These are phyloP conservation scores for Syritta pipiens DNA, from an alignment of 2,888 invertebrate species.

Conservation along the genomic window DNA sequence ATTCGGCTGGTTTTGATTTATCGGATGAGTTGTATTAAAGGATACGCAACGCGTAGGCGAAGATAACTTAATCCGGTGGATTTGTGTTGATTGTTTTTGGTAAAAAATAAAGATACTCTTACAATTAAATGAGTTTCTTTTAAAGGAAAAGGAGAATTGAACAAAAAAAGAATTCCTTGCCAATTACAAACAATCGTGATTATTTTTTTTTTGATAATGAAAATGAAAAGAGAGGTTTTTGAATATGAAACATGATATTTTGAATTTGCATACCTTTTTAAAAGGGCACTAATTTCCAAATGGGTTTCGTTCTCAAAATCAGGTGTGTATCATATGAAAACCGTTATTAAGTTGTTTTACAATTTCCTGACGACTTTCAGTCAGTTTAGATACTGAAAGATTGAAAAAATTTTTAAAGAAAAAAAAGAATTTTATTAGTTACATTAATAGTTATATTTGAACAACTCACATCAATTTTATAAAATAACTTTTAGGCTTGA, in stretches of 20 bases:
- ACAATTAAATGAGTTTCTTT: too few relatives aligned
- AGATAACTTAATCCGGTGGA: slow-evolving; percentile 36
- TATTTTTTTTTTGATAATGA: too few relatives aligned
- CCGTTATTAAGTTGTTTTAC: slow-evolving; percentile 30
- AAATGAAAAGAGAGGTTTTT: too few relatives aligned
- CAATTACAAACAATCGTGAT: too few relatives aligned
- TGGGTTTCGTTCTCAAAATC: slow-evolving; percentile 28
- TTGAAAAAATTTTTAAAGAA: slow-evolving; percentile 25
- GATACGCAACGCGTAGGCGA: slow-evolving; percentile 23
- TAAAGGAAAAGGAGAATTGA: too few relatives aligned
- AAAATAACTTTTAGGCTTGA: too few relatives aligned
- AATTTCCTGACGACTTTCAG: slow-evolving; percentile 61
- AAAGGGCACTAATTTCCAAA: slow-evolving; percentile 51
- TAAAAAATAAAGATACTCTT: too few relatives aligned
- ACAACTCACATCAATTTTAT: too few relatives aligned
- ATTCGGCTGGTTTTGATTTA: slow-evolving; percentile 40
- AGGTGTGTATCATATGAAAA: slow-evolving; percentile 29
- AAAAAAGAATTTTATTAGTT: slow-evolving; percentile 4
- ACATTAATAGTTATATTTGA: too few relatives aligned
- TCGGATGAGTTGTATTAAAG: slow-evolving; percentile 17
- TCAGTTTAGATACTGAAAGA: slow-evolving; percentile 64
- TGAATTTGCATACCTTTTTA: slow-evolving; percentile 55
- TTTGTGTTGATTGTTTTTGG: slow-evolving; percentile 14
- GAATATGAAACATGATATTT: slow-evolving; percentile 12
- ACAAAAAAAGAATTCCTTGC: too few relatives aligned